Conservation (phyloP, 2,888 invertebrate genomes). For the Pyrrhosoma nymphula region DNA sequence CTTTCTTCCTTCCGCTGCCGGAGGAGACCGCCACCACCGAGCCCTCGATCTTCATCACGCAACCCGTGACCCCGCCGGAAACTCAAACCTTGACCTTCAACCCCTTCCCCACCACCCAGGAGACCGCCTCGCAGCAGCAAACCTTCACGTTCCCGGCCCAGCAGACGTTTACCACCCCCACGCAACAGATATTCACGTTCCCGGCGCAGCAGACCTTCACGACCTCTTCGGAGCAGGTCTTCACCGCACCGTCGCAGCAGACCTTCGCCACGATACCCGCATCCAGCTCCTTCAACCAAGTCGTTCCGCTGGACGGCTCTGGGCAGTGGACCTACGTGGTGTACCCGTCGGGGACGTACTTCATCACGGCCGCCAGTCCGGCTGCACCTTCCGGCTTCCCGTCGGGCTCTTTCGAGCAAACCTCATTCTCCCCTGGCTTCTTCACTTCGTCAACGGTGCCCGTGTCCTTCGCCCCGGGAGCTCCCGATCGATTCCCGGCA, state of each 20-base stretch:
- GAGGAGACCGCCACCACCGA: neutral
- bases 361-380: neutral
- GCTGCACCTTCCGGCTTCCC: neutral
- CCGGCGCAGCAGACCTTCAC: neutral
- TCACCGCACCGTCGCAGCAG: neutral
- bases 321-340: conserved; percentile 5
- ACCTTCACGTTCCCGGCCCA: neutral
- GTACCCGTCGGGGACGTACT: neutral
- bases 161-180: neutral
- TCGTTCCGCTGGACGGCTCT: neutral
- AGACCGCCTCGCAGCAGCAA: neutral
- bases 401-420: neutral
- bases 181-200: neutral
- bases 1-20: neutral
- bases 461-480: neutral
- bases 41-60: neutral
- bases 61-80: neutral
- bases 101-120: neutral
- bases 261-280: neutral
- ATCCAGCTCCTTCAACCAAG: neutral
- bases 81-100: too few relatives aligned
- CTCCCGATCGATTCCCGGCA: neutral
- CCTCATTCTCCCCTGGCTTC: neutral
- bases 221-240: neutral
- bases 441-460: neutral